Evolutionary conservation across 2,888 invertebrate species (phyloP).

Genomic region (Icerya purchasi): DNA sequence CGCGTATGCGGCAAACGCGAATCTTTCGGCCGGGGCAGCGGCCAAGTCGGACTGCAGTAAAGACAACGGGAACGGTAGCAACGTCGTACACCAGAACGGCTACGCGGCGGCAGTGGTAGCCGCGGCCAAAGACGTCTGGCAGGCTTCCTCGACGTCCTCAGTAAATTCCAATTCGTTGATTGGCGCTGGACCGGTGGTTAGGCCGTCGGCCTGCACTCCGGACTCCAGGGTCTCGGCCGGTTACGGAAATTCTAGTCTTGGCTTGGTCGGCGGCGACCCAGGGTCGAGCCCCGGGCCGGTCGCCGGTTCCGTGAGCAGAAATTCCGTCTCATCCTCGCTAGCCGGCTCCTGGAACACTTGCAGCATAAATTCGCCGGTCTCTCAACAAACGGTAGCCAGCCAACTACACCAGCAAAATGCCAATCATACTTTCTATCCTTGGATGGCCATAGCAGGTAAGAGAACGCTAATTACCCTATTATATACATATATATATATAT

Average conservation of each 20-base stretch:
- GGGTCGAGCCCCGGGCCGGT: constrained; percentile 47
- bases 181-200: constrained; percentile 38
- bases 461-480: constrained; percentile 22
- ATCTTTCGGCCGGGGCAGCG: constrained; percentile 39
- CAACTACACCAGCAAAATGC: constrained; percentile 70
- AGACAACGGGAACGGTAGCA: constrained; percentile 14
- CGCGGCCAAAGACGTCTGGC: constrained; percentile 42
- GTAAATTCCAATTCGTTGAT: constrained; percentile 7
- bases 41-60: constrained; percentile 22
- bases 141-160: constrained; percentile 42
- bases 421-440: constrained; percentile 87
- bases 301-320: constrained; percentile 27
- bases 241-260: constrained; percentile 52
- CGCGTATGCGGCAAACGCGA: constrained; percentile 24
- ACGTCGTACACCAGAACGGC: constrained; percentile 31
- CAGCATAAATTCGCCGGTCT: constrained; percentile 57
- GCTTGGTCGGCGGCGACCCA: constrained; percentile 52
- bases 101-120: constrained; percentile 47
- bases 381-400: constrained; percentile 46
- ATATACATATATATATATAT: too few species aligned
- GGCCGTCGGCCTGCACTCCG: constrained; percentile 75
- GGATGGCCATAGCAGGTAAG: constrained; percentile 98
- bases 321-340: constrained; percentile 32
- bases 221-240: constrained; percentile 65
- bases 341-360: constrained; percentile 66